A percentile compares a stretch with the other conserved stretches of the same genome.
These are phyloP conservation scores for Bos javanicus DNA, from an alignment of 2,113 vertebrate species.

Conservation along the genomic window DNA sequence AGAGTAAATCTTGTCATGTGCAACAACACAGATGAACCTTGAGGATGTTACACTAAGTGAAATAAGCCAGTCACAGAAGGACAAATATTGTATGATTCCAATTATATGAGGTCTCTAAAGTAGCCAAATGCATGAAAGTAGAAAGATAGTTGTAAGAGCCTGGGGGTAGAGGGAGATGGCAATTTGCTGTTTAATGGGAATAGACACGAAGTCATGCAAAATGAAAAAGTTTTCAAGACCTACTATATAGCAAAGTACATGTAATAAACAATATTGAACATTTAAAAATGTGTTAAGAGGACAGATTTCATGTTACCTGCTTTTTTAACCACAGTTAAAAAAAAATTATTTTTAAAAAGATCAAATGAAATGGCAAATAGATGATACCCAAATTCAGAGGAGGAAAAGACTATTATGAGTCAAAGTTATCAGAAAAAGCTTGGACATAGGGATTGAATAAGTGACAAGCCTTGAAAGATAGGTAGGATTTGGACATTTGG, in stretches of 20 bases:
- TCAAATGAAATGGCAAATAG: background rate
- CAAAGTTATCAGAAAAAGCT: background rate
- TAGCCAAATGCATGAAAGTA: background rate
- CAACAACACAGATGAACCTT: background rate
- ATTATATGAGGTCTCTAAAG: background rate
- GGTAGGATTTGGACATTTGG: background rate
- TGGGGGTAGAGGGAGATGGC: accelerated
- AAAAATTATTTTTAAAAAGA: background rate
- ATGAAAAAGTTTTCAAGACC: background rate
- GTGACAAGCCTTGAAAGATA: background rate
- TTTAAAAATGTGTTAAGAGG: background rate
- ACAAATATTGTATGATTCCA: background rate
- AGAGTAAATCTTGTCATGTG: background rate
- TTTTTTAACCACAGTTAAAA: background rate
- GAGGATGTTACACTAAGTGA: background rate
- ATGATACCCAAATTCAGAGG: background rate
- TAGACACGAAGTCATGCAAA: background rate
- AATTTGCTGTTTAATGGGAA: background rate
- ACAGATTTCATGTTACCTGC: background rate
- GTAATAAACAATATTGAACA: background rate
- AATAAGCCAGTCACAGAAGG: background rate
- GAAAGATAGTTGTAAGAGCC: background rate
- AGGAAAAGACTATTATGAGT: background rate
- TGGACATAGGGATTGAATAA: background rate
- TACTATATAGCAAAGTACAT: background rate